Conservation (phyloP, 2,113 vertebrate genomes). For the Rattus rattus region DNA sequence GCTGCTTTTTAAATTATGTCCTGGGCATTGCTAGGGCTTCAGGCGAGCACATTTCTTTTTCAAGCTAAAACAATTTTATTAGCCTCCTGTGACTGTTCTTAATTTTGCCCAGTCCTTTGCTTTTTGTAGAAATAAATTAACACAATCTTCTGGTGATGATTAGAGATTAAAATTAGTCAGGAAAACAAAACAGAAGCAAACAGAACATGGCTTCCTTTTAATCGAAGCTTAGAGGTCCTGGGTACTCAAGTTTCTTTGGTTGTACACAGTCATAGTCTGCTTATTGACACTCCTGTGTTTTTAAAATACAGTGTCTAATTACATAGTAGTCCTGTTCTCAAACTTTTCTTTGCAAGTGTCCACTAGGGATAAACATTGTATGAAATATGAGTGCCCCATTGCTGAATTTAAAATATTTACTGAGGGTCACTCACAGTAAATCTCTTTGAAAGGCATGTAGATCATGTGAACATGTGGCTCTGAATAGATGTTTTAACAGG, state of each 20-base stretch:
- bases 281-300: constrained; percentile 16
- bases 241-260: constrained; percentile 8
- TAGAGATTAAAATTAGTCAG: not conserved
- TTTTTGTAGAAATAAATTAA: constrained; percentile 51
- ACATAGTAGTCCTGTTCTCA: constrained; percentile 42
- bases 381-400: not conserved
- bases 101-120: constrained; percentile 44
- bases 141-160: not conserved
- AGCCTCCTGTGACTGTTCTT: not conserved
- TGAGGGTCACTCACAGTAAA: constrained; percentile 34
- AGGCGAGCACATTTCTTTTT: constrained; percentile 4
- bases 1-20: not conserved
- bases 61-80: constrained; percentile 8
- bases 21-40: constrained; percentile 3
- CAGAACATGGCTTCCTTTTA: not conserved
- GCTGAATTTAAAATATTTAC: constrained; percentile 57
- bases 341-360: constrained; percentile 38
- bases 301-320: constrained; percentile 30
- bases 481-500: constrained; percentile 37
- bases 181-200: not conserved
- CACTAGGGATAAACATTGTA: constrained; percentile 2
- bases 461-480: not conserved
- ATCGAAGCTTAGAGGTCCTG: constrained; percentile 22
- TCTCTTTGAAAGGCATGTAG: not conserved
- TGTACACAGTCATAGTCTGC: not conserved